Evolutionary conservation across 1,140 invertebrate species (phyloP).

Genomic region (fruit fly (Drosophila melanogaster)): DNA sequence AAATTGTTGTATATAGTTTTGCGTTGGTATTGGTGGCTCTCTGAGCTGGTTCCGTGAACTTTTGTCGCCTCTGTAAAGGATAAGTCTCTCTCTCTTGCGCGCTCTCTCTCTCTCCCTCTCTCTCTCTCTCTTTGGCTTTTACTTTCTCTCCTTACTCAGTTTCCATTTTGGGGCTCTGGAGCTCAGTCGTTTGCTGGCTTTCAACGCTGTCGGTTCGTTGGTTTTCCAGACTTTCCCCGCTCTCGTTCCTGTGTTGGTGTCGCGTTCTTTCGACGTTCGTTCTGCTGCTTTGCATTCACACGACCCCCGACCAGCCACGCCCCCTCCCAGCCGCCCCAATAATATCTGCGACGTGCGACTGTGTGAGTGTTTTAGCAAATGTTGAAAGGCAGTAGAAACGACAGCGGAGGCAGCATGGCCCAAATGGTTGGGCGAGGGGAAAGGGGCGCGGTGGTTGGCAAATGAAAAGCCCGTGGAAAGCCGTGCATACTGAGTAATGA

Average conservation of each 20-base stretch:
- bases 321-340: constrained; percentile 6
- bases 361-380: constrained; percentile 35
- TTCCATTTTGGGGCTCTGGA: constrained; percentile 13
- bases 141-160: constrained; percentile 2
- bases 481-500: constrained; percentile 77
- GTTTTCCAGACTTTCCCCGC: constrained; percentile 18
- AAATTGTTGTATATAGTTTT: background rate
- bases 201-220: constrained; percentile 65
- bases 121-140: background rate
- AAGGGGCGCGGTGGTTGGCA: constrained; percentile 39
- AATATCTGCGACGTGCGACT: constrained; percentile 25
- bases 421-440: constrained; percentile 37
- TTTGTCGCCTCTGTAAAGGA: constrained; percentile 45
- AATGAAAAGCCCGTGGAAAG: constrained; percentile 69
- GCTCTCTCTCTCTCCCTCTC: background rate
- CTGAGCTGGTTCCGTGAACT: constrained; percentile 40
- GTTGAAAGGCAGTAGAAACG: constrained; percentile 34
- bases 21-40: constrained; percentile 1
- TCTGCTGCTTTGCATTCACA: constrained; percentile 39
- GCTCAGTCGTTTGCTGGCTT: constrained; percentile 76
- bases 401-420: constrained; percentile 49
- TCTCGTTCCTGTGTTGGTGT: constrained; percentile 14
- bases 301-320: constrained; percentile 18
- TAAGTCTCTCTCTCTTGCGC: constrained; percentile 4
- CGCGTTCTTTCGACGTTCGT: constrained; percentile 40